These are phyloP conservation scores for Diloba caeruleocephala DNA, from an alignment of 2,888 invertebrate genomes.

Conservation along the genomic window DNA sequence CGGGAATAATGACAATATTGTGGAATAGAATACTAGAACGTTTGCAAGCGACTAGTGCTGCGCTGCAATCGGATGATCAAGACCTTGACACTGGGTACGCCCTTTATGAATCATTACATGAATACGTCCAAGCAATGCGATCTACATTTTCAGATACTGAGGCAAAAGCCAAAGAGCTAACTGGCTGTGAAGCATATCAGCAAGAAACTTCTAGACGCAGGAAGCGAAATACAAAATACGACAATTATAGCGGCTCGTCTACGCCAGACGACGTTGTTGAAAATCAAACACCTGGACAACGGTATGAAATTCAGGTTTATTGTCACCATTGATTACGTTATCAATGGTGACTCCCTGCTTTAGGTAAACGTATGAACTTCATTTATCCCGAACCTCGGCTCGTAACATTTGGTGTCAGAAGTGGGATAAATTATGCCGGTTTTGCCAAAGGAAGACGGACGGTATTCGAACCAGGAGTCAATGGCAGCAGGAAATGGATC, in stretches of 20 bases:
- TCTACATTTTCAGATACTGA: constrained; percentile 1
- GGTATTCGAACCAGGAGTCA: too few species aligned
- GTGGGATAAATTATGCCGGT: too few species aligned
- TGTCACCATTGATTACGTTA: background rate
- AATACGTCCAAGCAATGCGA: constrained; percentile 1
- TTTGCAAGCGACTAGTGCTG: constrained; percentile 19
- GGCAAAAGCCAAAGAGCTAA: constrained; percentile 3
- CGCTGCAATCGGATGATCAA: constrained; percentile 16
- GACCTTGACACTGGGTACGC: constrained; percentile 10
- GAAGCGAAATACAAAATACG: constrained; percentile 10
- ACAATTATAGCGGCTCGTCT: constrained; percentile 10
- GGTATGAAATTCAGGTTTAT: background rate
- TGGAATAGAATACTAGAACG: constrained; percentile 15
- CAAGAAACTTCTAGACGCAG: constrained; percentile 7
- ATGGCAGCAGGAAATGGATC: too few species aligned
- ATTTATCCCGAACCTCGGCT: too few species aligned
- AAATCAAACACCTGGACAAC: constrained; percentile 10
- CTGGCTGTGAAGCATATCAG: background rate
- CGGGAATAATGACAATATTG: constrained; percentile 10
- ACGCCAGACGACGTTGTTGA: constrained; percentile 15
- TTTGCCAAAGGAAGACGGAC: too few species aligned
- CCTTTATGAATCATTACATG: constrained; percentile 5
- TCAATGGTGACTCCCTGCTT: too few species aligned
- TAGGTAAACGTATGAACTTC: too few species aligned
- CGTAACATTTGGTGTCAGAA: too few species aligned